Conservation (phyloP, 1,140 invertebrate species). For the Drosophila pachea region DNA sequence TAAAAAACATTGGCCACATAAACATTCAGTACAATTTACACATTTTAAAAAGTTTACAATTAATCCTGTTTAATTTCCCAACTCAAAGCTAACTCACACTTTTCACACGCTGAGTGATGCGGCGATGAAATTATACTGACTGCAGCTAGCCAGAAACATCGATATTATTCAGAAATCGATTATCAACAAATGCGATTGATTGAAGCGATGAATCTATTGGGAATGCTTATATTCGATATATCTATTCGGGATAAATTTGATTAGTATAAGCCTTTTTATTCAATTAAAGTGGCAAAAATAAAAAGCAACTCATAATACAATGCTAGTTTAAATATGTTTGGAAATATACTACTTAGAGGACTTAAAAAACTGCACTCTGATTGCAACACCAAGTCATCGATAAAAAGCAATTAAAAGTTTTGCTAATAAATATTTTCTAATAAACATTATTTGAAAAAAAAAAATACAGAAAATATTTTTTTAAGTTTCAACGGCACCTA, state of each 20-base stretch:
- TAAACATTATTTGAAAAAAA: no score
- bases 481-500: no score
- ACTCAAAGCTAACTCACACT: conserved; percentile 51
- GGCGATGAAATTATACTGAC: conserved; percentile 53
- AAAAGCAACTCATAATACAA: background rate
- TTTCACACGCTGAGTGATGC: conserved; percentile 50
- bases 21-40: conserved; percentile 4
- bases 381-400: background rate
- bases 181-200: background rate
- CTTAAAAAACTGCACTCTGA: background rate
- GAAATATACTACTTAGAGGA: background rate
- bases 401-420: background rate
- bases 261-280: no score
- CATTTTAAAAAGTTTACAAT: conserved; percentile 14
- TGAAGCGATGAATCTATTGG: background rate
- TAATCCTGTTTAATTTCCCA: conserved; percentile 17
- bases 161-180: conserved; percentile 9
- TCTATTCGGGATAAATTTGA: background rate
- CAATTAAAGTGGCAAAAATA: no score
- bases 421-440: no score
- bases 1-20: conserved; percentile 9
- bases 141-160: conserved; percentile 8
- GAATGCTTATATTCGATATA: background rate
- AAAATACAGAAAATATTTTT: no score
- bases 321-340: background rate